Evolutionary conservation across 92 coral and sea anemone species (phyloP), one percentile per base, ranked within the genome.

Genomic region (Umimayanthus chanpuru): DNA sequence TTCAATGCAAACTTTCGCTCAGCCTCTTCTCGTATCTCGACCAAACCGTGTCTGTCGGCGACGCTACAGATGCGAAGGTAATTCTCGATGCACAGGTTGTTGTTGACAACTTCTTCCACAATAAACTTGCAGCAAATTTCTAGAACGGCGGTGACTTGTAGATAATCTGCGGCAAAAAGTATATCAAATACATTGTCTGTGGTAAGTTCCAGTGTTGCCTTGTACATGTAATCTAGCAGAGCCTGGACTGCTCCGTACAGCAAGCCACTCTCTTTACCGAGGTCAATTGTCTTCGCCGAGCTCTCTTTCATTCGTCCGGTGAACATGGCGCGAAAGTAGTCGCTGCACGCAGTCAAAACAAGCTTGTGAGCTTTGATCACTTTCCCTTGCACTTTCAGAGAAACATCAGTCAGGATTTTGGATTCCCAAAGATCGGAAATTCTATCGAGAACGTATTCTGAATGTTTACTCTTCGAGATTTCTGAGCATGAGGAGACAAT

Each of bases 271-370:
- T 74, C 90, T 55, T 80, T 86, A 23, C 68, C 68, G 8, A 90
- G 80, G 65, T 86, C 85, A 79, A 90, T 86, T 82, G 73, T 89
- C 32, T 28, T 86, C 41, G 91, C 92, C 23, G 90, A 77, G 36
- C 88, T 76, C 81, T 93, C 95, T 61, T 93, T 90, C 93, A 88
- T 91, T 47, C 85, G 89, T 15, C 88, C 86, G 8, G 93, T 84
- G 75, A 93, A 93, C 95, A 93, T 91, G 5, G 93, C 95, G 39
- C 90, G 89, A 80, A 93, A 93, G 39, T 88, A 93, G 29, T 91
- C 92, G 58, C 95, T 93, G 38, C 85, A 85, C 6, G 93, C 80
- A 23, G 95, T 93, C 28, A 93, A 88, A 4, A 93, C 79, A 3
- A 93, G 76, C 47, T 86, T 88, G 82, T 93, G 95, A 40, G 82